Conservation (phyloP, 2,113 vertebrate species). For the Eulemur macaco region DNA sequence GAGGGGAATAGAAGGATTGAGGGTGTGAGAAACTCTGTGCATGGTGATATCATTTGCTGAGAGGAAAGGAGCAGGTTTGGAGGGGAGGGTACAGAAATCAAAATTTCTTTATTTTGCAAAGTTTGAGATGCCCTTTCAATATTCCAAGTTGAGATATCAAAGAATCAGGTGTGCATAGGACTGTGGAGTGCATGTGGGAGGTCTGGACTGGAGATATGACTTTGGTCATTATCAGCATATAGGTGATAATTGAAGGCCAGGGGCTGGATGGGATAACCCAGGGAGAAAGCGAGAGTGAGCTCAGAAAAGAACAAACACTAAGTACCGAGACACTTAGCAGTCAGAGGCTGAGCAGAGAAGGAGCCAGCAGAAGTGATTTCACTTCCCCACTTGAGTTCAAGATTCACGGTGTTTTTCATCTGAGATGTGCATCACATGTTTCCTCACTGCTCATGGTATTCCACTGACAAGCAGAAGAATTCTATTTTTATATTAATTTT, state of each 20-base stretch:
- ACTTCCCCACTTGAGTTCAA: not conserved
- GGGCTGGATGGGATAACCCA: not conserved
- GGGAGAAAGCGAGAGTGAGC: not conserved
- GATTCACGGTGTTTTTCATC: not conserved
- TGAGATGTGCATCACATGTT: not conserved
- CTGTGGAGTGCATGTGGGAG: not conserved
- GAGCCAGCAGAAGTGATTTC: not conserved
- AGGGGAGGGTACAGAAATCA: not conserved
- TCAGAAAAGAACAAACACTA: not conserved
- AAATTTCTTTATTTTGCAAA: conserved; percentile 15
- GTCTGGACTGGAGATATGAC: not conserved
- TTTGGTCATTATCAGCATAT: not conserved
- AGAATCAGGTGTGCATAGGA: not conserved
- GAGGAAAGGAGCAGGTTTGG: not conserved
- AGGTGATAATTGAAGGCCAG: not conserved
- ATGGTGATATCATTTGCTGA: not conserved
- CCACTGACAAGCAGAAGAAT: conserved; percentile 1
- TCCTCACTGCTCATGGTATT: not conserved
- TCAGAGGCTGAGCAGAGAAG: not conserved
- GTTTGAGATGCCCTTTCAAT: not conserved
- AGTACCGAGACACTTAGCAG: not conserved
- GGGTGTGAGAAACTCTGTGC: not conserved
- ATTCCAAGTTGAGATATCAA: not conserved
- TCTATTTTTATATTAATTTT: conserved; percentile 52
- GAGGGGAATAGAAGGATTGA: not conserved